phyloP scores from a whole-genome alignment of 2,113 vertebrate species.

The Lucifuga dentata region DNA sequence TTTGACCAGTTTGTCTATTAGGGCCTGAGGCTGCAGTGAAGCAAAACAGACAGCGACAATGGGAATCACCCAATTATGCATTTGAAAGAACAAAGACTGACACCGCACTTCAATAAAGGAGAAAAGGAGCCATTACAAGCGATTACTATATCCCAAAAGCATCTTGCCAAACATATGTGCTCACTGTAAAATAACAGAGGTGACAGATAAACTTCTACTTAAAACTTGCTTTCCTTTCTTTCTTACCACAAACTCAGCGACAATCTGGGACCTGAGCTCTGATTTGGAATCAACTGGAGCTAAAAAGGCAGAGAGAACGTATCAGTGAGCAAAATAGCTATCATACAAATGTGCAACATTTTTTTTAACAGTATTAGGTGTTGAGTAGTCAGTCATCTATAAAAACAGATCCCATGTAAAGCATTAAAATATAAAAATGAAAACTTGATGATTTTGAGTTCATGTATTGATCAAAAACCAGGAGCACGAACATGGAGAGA shows the following conservation, averaged over 20 bases:
- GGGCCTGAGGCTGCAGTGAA: conserved; percentile 88
- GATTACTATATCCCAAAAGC: too few relatives aligned
- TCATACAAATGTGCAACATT: background rate
- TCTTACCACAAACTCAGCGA: conserved; percentile 97
- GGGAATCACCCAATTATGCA: background rate
- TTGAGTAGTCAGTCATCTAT: too few relatives aligned
- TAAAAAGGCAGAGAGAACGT: conserved; percentile 39
- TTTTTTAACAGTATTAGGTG: too few relatives aligned
- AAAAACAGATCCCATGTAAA: too few relatives aligned
- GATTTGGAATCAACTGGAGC: conserved; percentile 88
- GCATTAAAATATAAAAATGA: too few relatives aligned
- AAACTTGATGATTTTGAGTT: background rate
- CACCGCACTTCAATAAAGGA: conserved; percentile 3
- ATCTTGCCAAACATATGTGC: too few relatives aligned
- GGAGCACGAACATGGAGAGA: background rate
- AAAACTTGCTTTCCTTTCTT: background rate
- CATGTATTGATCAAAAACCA: background rate
- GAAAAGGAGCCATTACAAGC: background rate
- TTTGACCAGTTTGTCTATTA: conserved; percentile 89
- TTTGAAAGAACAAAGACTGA: background rate
- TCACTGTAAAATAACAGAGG: background rate
- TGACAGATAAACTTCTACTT: background rate
- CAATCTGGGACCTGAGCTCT: conserved; percentile 93
- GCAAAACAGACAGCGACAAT: conserved; percentile 13
- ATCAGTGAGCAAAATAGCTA: background rate